Conservation (phyloP, 2,113 vertebrate species). For the Sinocyclocheilus grahami region DNA sequence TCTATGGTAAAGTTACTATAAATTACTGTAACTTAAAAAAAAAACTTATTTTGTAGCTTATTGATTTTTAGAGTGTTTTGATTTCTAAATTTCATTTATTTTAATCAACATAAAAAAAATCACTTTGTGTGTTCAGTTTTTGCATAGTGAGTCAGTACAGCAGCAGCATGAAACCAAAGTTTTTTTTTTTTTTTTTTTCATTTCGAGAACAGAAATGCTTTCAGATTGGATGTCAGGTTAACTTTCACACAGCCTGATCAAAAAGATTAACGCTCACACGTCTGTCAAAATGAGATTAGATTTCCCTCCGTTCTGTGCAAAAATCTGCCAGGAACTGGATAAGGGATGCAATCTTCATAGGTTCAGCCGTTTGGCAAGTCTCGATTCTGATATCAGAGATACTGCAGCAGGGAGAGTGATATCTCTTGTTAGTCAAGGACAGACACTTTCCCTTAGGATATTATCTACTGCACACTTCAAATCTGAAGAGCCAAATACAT, state of each 20-base stretch:
- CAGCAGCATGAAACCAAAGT: neutral
- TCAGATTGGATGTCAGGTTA: conserved; percentile 43
- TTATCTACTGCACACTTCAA: conserved; percentile 37
- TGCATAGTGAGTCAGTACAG: neutral
- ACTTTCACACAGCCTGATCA: conserved; percentile 27
- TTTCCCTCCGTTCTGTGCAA: conserved; percentile 18
- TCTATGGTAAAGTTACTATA: too few relatives aligned
- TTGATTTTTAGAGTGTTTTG: neutral
- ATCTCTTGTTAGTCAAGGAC: conserved; percentile 41
- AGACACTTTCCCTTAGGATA: conserved; percentile 30
- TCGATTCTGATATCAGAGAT: conserved; percentile 40
- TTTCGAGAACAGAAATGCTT: conserved; percentile 22
- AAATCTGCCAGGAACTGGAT: conserved; percentile 34
- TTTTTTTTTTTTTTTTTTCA: neutral
- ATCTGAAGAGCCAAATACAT: conserved; percentile 26
- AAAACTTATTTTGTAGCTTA: too few relatives aligned
- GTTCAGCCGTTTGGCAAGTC: conserved; percentile 27
- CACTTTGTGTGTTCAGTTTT: neutral
- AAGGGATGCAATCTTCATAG: conserved; percentile 31
- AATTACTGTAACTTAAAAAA: too few relatives aligned
- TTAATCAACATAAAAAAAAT: neutral
- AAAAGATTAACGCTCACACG: conserved; percentile 42
- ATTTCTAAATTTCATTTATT: too few relatives aligned
- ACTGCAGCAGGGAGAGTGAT: conserved; percentile 7
- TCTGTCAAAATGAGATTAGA: conserved; percentile 48